These are phyloP conservation scores for Drosophila mimica DNA, from an alignment of 2,888 invertebrate genomes.

Conservation along the genomic window DNA sequence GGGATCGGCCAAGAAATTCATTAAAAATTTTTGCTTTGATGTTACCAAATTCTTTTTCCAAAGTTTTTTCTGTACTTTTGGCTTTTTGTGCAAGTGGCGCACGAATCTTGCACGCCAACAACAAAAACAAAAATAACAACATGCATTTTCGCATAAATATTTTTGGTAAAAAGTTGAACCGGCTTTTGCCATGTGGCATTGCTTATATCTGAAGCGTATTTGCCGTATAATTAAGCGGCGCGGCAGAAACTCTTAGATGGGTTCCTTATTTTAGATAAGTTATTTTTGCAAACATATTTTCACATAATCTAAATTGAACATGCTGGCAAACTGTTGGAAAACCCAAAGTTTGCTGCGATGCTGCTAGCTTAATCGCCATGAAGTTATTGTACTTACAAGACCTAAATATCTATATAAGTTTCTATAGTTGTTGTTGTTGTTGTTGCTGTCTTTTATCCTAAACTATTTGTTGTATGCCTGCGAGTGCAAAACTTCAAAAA, in stretches of 20 bases:
- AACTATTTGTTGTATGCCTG: constrained; percentile 52
- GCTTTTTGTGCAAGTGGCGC: constrained; percentile 35
- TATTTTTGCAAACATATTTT: constrained; percentile 34
- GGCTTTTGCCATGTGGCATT: constrained; percentile 25
- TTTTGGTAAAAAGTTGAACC: constrained; percentile 41
- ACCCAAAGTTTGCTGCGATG: constrained; percentile 49
- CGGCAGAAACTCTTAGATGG: constrained; percentile 18
- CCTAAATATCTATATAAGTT: background rate
- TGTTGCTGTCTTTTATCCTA: constrained; percentile 20
- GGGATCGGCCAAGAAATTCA: constrained; percentile 72
- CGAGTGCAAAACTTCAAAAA: constrained; percentile 47
- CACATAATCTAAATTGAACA: constrained; percentile 58
- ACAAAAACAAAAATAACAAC: constrained; percentile 29
- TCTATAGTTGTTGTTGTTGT: constrained; percentile 7
- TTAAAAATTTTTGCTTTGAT: constrained; percentile 81
- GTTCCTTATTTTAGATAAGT: constrained; percentile 35
- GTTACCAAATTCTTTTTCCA: constrained; percentile 75
- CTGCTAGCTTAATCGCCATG: constrained; percentile 63
- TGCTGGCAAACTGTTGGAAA: constrained; percentile 53
- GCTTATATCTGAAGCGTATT: constrained; percentile 28
- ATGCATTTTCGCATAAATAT: constrained; percentile 46
- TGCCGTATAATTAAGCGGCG: constrained; percentile 53
- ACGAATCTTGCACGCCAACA: constrained; percentile 40
- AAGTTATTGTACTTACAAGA: constrained; percentile 38
- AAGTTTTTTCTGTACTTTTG: constrained; percentile 66